Base-by-base conservation (phyloP, 2,797 vertebrate genomes). In the Pseudomugil tenellus region DNA sequence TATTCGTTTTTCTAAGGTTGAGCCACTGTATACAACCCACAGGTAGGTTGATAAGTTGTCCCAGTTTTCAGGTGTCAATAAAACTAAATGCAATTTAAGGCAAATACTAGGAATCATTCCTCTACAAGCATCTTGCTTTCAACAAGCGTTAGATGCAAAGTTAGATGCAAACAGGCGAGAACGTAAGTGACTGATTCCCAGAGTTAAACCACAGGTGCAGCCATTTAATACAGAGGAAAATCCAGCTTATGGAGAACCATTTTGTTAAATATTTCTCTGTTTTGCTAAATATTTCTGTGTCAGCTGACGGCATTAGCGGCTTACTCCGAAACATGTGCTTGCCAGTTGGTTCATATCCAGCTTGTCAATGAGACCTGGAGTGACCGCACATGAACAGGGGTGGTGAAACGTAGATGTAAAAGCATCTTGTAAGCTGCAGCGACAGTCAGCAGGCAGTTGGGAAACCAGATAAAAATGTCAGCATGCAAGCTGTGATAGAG, bases 381-480 rank as follows among this genome's bases (percentile, higher is more conserved):
- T 67, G 74, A 86, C 81, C 74, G 77, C 63, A 23, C 26, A 48
- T 37, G 64, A 28, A 37, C 26, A 37, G 23, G 72, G 74, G 67
- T 52, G 19, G 25, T 69, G 67, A 76, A 67, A 74, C 19, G 32
- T 26, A 41, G 68, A 76, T 14, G 46, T 35, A 32, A 58, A 74
- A 43, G 29, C 61, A 53, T 58, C 65, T 77, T 72, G 79, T 67
- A 35, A 73, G 34, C 66, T 49, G 59, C 71, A 58, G 68, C 23
- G 60, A 61, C 75, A 80, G 77, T 26, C 80, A 71, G 74, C 52
- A 23, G 68, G 73, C 58, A 72, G 69, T 63, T n/a, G 46, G 31
- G 51, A 55, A 67, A 78, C 80, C 72, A 78, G 55, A 74, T 57
- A 72, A 72, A 68, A 14, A 53, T 67, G 72, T 59, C 71, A 77